Evolutionary conservation across 1,140 invertebrate species (phyloP).

Genomic region (Hestina assimilis): DNA sequence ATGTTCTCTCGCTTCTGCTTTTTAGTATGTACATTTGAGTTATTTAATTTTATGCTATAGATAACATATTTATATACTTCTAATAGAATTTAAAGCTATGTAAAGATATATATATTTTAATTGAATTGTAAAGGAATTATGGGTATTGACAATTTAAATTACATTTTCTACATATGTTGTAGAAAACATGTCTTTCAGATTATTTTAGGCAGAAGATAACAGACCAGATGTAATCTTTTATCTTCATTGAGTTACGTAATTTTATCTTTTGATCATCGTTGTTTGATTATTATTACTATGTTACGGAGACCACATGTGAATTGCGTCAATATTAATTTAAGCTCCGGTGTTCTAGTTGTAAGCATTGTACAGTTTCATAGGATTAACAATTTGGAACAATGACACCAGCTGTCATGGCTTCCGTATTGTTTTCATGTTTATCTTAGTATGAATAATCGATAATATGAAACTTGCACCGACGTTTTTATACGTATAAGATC

Average conservation of each 20-base stretch:
- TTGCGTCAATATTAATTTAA: constrained; percentile 18
- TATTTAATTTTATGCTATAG: not conserved
- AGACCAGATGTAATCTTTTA: constrained; percentile 13
- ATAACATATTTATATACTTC: not conserved
- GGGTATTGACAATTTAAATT: no score
- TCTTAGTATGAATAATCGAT: no score
- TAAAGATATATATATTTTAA: no score
- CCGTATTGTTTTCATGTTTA: not conserved
- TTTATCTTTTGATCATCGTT: constrained; percentile 5
- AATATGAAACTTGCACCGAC: no score
- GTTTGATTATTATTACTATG: constrained; percentile 1
- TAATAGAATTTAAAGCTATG: no score
- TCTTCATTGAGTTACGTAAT: constrained; percentile 21
- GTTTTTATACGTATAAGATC: constrained; percentile 15
- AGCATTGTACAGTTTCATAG: not conserved
- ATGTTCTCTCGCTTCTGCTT: constrained; percentile 17
- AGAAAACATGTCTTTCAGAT: constrained; percentile 2
- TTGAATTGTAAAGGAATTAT: no score
- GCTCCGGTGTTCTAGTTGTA: not conserved
- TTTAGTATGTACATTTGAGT: not conserved
- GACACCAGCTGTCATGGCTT: not conserved
- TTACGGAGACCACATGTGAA: constrained; percentile 8
- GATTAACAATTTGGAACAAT: not conserved
- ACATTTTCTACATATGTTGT: not conserved
- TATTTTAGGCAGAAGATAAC: constrained; percentile 9